These are phyloP conservation scores for Copsychus sechellarum DNA, from an alignment of 2,113 vertebrate genomes.

Conservation along the genomic window DNA sequence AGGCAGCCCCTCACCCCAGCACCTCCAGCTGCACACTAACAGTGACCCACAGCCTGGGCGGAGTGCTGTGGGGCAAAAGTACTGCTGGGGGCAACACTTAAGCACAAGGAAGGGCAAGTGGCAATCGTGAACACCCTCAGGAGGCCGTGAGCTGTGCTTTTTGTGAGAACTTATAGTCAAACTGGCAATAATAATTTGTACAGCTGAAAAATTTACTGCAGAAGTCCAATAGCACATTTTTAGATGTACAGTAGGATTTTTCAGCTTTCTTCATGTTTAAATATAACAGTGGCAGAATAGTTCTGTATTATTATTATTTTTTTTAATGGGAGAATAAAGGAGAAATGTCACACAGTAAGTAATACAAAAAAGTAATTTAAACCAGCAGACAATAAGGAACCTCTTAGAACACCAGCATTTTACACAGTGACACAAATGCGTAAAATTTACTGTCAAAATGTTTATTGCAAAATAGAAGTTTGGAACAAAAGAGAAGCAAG, in stretches of 20 bases:
- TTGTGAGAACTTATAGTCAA: background rate
- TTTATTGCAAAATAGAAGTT: conserved; percentile 86
- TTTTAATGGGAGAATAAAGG: background rate
- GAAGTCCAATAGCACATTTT: background rate
- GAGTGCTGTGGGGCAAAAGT: background rate
- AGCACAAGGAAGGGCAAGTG: background rate
- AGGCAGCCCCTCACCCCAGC: background rate
- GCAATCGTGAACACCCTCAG: background rate
- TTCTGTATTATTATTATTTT: background rate
- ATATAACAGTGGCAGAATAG: background rate
- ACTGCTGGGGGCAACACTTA: background rate
- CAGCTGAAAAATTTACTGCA: background rate
- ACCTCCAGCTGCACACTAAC: background rate
- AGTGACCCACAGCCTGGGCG: background rate
- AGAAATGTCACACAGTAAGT: background rate
- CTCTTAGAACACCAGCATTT: conserved; percentile 13
- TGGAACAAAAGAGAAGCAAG: conserved; percentile 79
- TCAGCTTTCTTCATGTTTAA: background rate
- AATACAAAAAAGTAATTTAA: background rate
- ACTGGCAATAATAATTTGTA: background rate
- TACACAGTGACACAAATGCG: conserved; percentile 76
- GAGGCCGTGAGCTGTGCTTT: background rate
- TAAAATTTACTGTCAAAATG: conserved; percentile 82
- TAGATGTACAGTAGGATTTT: background rate
- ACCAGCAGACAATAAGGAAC: background rate